These are phyloP conservation scores for Microcaecilia unicolor DNA, from an alignment of 2,797 vertebrate species.

Conservation along the genomic window DNA sequence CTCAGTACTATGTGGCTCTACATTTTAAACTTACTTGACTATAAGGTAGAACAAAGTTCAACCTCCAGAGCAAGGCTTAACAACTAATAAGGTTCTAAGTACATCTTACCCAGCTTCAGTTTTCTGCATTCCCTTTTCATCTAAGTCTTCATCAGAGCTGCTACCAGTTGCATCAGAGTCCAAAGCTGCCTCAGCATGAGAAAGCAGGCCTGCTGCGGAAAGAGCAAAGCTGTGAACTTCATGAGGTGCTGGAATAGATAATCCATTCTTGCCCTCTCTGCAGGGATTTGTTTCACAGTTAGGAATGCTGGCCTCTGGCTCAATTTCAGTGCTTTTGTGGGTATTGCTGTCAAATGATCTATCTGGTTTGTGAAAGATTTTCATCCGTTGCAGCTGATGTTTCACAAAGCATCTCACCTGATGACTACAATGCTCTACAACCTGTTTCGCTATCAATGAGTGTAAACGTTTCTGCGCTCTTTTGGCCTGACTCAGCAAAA, in stretches of 20 bases:
- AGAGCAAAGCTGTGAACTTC: slow-evolving; percentile 62
- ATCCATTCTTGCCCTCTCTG: slow-evolving; percentile 23
- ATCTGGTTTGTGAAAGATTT: slow-evolving; percentile 22
- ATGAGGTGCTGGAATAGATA: slow-evolving; percentile 23
- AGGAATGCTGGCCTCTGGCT: slow-evolving; percentile 19
- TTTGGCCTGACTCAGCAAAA: slow-evolving; percentile 57
- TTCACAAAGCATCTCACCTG: slow-evolving; percentile 70
- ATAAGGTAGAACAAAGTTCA: neutral
- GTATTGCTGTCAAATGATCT: slow-evolving; percentile 27
- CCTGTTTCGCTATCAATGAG: slow-evolving; percentile 67
- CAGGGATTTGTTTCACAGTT: slow-evolving; percentile 21
- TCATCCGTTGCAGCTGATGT: slow-evolving; percentile 42
- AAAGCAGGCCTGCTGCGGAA: slow-evolving; percentile 56
- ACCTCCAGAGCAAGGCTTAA: slow-evolving; percentile 10
- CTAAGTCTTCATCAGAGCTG: slow-evolving; percentile 83
- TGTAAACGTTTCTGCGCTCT: slow-evolving; percentile 69
- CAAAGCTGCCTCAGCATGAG: slow-evolving; percentile 61
- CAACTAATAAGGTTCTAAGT: slow-evolving; percentile 8
- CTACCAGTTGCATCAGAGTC: slow-evolving; percentile 87
- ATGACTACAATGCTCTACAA: slow-evolving; percentile 63
- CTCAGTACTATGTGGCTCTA: no score
- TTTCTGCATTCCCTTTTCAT: slow-evolving; percentile 38
- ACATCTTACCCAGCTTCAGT: slow-evolving; percentile 69
- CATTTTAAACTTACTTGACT: no score
- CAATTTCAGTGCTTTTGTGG: slow-evolving; percentile 32